A percentile compares a stretch with the other conserved stretches of the same genome.
Evolutionary conservation across 1,140 invertebrate species (phyloP).

Genomic region (Gonatopus flavifemur): DNA sequence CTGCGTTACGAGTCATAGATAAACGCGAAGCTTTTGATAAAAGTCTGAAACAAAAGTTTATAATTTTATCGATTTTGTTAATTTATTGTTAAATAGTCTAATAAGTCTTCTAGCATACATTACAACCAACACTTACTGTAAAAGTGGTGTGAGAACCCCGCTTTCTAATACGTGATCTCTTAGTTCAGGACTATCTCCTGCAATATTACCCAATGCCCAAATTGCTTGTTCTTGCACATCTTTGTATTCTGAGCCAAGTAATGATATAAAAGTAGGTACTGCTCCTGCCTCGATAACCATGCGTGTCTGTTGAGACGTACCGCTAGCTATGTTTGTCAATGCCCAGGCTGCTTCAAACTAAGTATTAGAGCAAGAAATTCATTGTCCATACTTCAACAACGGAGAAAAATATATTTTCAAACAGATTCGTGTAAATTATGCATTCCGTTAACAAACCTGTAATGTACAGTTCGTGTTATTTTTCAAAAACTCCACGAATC

Average conservation of each 20-base stretch:
- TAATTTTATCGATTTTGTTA: background rate
- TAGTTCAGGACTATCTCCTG: conserved; percentile 91
- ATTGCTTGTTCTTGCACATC: conserved; percentile 96
- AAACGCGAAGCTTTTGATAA: conserved; percentile 79
- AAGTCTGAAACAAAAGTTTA: conserved; percentile 63
- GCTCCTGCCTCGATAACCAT: conserved; percentile 93
- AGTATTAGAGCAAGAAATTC: conserved; percentile 20
- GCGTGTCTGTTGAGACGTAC: conserved; percentile 90
- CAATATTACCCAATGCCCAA: conserved; percentile 96
- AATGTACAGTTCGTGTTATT: conserved; percentile 81
- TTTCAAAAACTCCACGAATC: conserved; percentile 92
- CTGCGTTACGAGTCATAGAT: conserved; percentile 95
- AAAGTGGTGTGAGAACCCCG: conserved; percentile 83
- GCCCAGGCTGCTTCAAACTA: conserved; percentile 99
- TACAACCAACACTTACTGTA: conserved; percentile 68
- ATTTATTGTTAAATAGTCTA: background rate
- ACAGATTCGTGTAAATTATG: background rate
- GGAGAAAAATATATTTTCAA: background rate
- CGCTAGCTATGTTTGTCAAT: conserved; percentile 95
- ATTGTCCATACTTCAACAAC: background rate
- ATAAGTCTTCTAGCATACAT: background rate
- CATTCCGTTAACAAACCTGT: conserved; percentile 65
- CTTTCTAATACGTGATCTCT: conserved; percentile 87
- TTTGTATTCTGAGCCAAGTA: conserved; percentile 80
- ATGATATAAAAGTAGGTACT: conserved; percentile 86